Evolutionary conservation across 2,797 vertebrate genomes (phyloP).

Genomic region (Sebastes itinus): DNA sequence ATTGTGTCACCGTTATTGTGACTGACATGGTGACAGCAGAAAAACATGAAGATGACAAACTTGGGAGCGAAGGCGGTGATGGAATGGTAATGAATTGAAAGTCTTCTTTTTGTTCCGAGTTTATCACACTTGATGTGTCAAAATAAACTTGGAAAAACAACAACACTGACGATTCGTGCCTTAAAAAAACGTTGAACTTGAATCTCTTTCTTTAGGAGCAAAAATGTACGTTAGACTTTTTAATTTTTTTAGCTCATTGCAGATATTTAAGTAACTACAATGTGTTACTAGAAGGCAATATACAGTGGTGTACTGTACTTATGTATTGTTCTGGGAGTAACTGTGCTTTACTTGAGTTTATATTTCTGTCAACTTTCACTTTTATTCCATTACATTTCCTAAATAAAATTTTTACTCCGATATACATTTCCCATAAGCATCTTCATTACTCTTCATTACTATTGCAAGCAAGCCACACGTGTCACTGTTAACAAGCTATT

Average conservation of each 20-base stretch:
- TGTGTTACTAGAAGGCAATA: no score
- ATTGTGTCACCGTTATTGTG: conserved; percentile 37
- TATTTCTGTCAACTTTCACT: no score
- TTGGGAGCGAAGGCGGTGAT: conserved; percentile 41
- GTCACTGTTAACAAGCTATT: no score
- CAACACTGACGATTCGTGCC: not conserved
- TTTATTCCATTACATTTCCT: no score
- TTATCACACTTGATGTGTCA: conserved; percentile 24
- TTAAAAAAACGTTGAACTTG: not conserved
- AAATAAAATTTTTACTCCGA: no score
- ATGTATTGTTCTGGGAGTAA: not conserved
- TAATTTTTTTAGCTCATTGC: not conserved
- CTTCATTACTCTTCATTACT: no score
- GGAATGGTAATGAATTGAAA: conserved; percentile 29
- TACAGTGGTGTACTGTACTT: not conserved
- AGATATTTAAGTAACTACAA: not conserved
- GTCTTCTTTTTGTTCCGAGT: conserved; percentile 23
- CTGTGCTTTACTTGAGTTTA: no score
- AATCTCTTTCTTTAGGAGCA: not conserved
- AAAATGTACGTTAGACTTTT: not conserved
- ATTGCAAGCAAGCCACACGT: no score
- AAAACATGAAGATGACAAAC: conserved; percentile 59
- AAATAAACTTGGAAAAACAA: conserved; percentile 19
- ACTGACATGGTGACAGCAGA: conserved; percentile 64
- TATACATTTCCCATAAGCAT: no score